These are phyloP conservation scores for Acleris laterana DNA, from an alignment of 2,888 invertebrate genomes.

Conservation along the genomic window DNA sequence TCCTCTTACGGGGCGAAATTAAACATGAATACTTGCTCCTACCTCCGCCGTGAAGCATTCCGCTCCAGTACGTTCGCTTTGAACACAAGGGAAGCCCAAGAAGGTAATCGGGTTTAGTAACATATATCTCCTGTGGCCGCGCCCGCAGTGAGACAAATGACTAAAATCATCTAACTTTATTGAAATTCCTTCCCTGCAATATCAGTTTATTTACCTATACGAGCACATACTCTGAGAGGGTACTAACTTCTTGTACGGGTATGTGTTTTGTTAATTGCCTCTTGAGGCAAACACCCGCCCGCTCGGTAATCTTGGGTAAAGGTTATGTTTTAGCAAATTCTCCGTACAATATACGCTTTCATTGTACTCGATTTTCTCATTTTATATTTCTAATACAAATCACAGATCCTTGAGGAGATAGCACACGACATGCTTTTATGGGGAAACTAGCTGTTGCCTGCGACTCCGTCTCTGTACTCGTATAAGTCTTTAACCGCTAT, in stretches of 20 bases:
- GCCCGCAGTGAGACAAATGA: conserved; percentile 62
- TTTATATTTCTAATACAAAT: no score
- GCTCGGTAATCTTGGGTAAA: no score
- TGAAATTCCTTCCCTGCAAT: conserved; percentile 45
- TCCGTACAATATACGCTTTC: no score
- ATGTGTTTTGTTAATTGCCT: conserved; percentile 1
- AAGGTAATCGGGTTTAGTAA: conserved; percentile 71
- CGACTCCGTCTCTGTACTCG: no score
- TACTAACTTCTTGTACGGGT: not conserved
- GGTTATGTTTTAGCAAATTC: no score
- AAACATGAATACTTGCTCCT: conserved; percentile 82
- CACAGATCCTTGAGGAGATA: no score
- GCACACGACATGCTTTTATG: no score
- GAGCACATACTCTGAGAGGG: not conserved
- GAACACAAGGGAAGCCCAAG: conserved; percentile 72
- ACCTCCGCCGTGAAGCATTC: conserved; percentile 81
- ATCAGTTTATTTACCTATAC: conserved; percentile 33
- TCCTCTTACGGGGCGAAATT: conserved; percentile 73
- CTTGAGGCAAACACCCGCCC: not conserved
- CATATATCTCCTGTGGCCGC: conserved; percentile 58
- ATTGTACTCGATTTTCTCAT: no score
- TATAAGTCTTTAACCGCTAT: no score
- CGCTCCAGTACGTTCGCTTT: conserved; percentile 78
- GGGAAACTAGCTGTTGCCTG: no score
- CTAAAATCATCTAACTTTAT: conserved; percentile 58